Percentiles rank a stretch among this genome's conserved stretches.
phyloP scores from a whole-genome alignment of 2,113 vertebrate genomes.

The Stegastes partitus region DNA sequence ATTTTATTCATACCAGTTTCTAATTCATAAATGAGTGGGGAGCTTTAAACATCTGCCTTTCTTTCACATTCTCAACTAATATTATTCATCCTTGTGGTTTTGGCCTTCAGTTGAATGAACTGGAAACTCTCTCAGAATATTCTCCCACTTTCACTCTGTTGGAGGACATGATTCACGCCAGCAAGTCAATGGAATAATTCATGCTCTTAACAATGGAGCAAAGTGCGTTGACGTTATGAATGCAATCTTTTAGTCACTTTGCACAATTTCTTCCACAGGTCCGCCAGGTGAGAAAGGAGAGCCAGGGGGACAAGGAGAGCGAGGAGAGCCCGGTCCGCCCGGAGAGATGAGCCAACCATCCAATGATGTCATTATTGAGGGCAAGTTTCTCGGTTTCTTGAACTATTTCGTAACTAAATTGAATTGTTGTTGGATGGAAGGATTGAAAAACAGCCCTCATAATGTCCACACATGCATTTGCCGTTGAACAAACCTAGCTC shows the following conservation, averaged over 20 bases:
- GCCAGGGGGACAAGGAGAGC: slow-evolving; percentile 76
- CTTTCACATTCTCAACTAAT: slow-evolving; percentile 44
- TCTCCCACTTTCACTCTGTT: slow-evolving; percentile 57
- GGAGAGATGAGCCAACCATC: slow-evolving; percentile 87
- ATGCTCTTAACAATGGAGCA: slow-evolving; percentile 25
- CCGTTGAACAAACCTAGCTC: too few species aligned
- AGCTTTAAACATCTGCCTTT: slow-evolving; percentile 22
- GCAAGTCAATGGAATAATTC: slow-evolving; percentile 49
- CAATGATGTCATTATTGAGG: slow-evolving; percentile 85
- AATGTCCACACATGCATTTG: background rate
- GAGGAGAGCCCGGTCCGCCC: slow-evolving; percentile 89
- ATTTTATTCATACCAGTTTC: slow-evolving; percentile 6
- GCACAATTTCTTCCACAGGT: slow-evolving; percentile 51
- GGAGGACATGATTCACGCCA: slow-evolving; percentile 37
- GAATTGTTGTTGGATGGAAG: too few species aligned
- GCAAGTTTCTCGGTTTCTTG: slow-evolving; percentile 47
- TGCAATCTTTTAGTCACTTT: background rate
- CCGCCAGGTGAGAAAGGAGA: slow-evolving; percentile 81
- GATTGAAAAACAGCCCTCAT: background rate
- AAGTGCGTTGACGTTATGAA: slow-evolving; percentile 6
- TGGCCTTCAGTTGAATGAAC: slow-evolving; percentile 57
- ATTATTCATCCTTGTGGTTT: slow-evolving; percentile 72
- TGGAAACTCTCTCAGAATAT: slow-evolving; percentile 25
- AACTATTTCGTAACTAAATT: background rate
- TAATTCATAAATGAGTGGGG: slow-evolving; percentile 30